phyloP scores from a whole-genome alignment of 2,113 vertebrate species.

The Galemys pyrenaicus region DNA sequence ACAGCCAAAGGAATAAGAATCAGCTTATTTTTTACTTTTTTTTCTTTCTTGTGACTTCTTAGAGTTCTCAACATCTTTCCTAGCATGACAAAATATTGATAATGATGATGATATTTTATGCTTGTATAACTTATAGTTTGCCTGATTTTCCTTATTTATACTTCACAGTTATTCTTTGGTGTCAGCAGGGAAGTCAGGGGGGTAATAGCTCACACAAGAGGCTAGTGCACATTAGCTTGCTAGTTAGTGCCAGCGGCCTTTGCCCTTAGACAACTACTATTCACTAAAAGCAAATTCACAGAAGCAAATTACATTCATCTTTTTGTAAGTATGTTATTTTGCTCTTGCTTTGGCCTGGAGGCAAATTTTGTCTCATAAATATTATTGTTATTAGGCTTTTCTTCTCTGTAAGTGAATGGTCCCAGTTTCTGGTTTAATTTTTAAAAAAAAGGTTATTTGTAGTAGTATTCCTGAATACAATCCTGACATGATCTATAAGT shows the following conservation, averaged over 20 bases:
- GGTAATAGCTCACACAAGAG: accelerated
- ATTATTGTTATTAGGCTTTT: neutral
- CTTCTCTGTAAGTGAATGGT: neutral
- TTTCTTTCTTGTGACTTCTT: neutral
- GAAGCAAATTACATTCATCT: neutral
- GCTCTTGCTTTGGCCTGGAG: neutral
- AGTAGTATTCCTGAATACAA: neutral
- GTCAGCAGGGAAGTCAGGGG: neutral
- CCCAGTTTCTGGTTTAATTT: neutral
- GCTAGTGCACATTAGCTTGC: neutral
- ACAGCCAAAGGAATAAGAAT: neutral
- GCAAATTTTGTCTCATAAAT: neutral
- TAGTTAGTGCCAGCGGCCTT: neutral
- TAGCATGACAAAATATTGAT: neutral
- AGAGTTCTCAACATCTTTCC: neutral
- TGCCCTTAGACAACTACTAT: neutral
- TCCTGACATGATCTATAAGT: neutral
- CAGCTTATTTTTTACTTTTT: neutral
- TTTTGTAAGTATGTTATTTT: neutral
- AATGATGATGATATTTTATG: neutral
- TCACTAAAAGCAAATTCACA: neutral
- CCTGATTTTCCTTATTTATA: neutral
- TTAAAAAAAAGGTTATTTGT: neutral
- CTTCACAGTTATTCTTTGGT: neutral
- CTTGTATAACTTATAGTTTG: neutral